Evolutionary conservation across 2,888 invertebrate species (phyloP).

Genomic region (Drosophila rellima): DNA sequence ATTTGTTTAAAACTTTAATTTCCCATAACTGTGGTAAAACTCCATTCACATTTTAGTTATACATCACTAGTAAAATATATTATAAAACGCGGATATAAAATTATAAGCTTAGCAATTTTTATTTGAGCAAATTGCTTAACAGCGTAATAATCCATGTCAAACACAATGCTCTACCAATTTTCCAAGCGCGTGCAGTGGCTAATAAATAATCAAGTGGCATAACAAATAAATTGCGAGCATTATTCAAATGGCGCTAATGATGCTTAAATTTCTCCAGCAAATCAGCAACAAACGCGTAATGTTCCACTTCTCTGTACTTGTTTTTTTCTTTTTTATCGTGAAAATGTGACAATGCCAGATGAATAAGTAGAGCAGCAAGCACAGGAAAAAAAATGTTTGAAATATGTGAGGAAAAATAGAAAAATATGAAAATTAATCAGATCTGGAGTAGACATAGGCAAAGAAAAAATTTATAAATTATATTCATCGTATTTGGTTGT

Average conservation of each 20-base stretch:
- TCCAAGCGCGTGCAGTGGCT: constrained; percentile 5
- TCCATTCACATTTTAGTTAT: too few relatives aligned
- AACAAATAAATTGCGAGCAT: constrained; percentile 58
- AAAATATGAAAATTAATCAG: constrained; percentile 59
- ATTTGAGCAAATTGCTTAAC: constrained; percentile 5
- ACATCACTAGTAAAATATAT: too few relatives aligned
- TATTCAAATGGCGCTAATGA: constrained; percentile 60
- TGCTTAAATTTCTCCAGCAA: constrained; percentile 51
- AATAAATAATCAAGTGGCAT: constrained; percentile 50
- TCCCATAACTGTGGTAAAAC: too few relatives aligned
- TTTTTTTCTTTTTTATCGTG: constrained; percentile 11
- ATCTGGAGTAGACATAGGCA: constrained; percentile 26
- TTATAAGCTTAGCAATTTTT: neutral
- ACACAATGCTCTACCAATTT: neutral
- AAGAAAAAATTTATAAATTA: constrained; percentile 45
- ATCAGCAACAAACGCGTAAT: constrained; percentile 31
- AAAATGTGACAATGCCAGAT: constrained; percentile 51
- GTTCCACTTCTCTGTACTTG: constrained; percentile 18
- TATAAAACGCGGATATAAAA: too few relatives aligned
- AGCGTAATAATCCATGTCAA: neutral
- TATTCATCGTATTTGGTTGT: constrained; percentile 40
- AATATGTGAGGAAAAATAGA: constrained; percentile 5
- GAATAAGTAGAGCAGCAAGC: constrained; percentile 21
- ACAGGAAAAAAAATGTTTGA: neutral
- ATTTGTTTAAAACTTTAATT: too few relatives aligned